Base-by-base conservation (phyloP, 2,888 invertebrate genomes). In the Lasioglossum calceatum region DNA sequence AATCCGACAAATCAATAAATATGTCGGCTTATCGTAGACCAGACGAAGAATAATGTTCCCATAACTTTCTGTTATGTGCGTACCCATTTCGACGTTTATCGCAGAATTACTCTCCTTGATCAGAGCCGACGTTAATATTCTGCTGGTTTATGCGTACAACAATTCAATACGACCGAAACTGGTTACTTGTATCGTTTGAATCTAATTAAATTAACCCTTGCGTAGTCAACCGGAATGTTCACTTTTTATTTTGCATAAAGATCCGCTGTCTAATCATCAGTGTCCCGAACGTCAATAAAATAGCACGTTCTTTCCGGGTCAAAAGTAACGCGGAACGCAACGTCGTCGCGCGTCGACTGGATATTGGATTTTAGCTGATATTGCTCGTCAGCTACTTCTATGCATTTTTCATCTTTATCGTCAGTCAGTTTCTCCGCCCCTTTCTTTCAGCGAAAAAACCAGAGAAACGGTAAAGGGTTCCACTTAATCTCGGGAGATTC, bases 401-500 rank as follows among this genome's bases (percentile, higher is more conserved):
- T 91, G 92, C 92, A 92, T 92, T 90, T 92, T 91, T 91, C 92
- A 88, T 89, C 84, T 91, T 93, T 93, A 93, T 86, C 87, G 85
- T 73, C 67, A 82, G 77, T 84, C 84, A 78, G 77, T 64, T 72
- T 77, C 81, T 50, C 73, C 82, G 44, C 47, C 75, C 39, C 54
- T 64, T 75, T 70, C 61, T 47, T 67, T 76, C 32, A 36, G 44
- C 61, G 76, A 81, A 85, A 88, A 88, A 85, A 84, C 12, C 77
- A 27, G 58, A n/a, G 42, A 39, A 79, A 70, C 36, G 58, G 81
- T 47, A 85, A 85, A 87, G 82, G 70, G 73, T 76, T 85, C 82
- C 85, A 89, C 87, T 92, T 92, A 91, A 91, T 92, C 91, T 92
- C 86, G 79, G 81, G 79, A 89, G 90, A 91, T 90, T 92, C 86